These are phyloP conservation scores for Kryphioiulus occultus DNA, from an alignment of 2,888 invertebrate genomes.

Conservation along the genomic window DNA sequence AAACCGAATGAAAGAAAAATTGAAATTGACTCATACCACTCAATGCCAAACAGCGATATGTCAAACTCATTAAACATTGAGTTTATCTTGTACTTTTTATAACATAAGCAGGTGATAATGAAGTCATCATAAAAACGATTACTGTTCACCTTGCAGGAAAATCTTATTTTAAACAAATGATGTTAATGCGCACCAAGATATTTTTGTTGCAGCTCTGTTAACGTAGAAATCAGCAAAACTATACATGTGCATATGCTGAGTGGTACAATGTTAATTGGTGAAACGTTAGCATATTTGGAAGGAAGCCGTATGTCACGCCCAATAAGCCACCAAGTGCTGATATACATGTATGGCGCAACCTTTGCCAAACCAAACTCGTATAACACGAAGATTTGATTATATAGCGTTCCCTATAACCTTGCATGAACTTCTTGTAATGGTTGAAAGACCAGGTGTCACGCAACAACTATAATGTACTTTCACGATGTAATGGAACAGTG, in stretches of 20 bases:
- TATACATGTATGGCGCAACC: not conserved
- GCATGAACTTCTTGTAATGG: constrained; percentile 36
- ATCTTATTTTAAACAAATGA: too few species aligned
- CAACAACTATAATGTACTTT: constrained; percentile 33
- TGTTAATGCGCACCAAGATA: too few species aligned
- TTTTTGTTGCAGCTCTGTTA: too few species aligned
- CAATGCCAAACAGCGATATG: too few species aligned
- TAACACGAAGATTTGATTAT: constrained; percentile 33
- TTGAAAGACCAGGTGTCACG: constrained; percentile 33
- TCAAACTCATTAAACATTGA: too few species aligned
- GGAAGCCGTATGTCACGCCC: not conserved
- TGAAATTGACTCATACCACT: too few species aligned
- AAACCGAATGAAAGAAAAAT: too few species aligned
- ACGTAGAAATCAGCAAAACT: too few species aligned
- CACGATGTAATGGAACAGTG: constrained; percentile 33
- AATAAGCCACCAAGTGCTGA: constrained; percentile 24
- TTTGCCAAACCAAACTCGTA: constrained; percentile 4
- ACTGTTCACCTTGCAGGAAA: too few species aligned
- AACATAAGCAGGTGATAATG: too few species aligned
- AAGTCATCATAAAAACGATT: too few species aligned
- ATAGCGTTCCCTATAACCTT: constrained; percentile 10
- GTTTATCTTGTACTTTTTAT: too few species aligned
- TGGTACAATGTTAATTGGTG: not conserved
- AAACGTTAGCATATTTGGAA: not conserved
- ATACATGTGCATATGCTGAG: not conserved